A percentile compares a stretch with the other conserved stretches of the same genome.
Evolutionary conservation across 2,113 vertebrate species (phyloP).

Genomic region (Crypturellus undulatus): DNA sequence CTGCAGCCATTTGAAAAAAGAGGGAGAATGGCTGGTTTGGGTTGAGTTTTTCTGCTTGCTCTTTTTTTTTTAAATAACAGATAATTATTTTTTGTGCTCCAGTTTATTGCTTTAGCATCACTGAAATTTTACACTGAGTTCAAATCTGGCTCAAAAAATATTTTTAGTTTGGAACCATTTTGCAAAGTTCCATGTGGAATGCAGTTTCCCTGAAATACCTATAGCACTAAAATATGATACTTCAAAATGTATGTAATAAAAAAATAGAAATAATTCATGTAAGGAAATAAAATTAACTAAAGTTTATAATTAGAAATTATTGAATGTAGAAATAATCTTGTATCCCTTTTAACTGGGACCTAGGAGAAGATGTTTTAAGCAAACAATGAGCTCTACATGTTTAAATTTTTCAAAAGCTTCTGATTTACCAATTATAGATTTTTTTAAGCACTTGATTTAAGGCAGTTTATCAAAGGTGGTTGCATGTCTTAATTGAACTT

Average conservation of each 20-base stretch:
- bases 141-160: not conserved
- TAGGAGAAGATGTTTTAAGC: not conserved
- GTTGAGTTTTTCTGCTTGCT: not conserved
- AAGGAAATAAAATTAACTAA: not conserved
- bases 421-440: not conserved
- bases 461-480: conserved; percentile 26
- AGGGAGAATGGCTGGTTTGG: not conserved
- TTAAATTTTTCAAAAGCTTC: not conserved
- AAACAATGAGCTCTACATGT: not conserved
- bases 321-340: not conserved
- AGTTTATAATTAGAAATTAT: not conserved
- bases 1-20: not conserved
- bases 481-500: conserved; percentile 37
- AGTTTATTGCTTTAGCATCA: not conserved
- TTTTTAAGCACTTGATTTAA: conserved; percentile 31
- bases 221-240: not conserved
- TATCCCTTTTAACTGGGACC: not conserved
- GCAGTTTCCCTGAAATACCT: not conserved
- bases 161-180: not conserved
- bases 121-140: not conserved
- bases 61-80: not conserved
- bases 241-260: not conserved
- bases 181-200: not conserved
- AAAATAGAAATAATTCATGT: not conserved
- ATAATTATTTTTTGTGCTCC: not conserved